Percentiles rank a stretch among this genome's conserved stretches.
phyloP scores from a whole-genome alignment of 2,888 invertebrate species.

The Aphelenchoides bicaudatus region DNA sequence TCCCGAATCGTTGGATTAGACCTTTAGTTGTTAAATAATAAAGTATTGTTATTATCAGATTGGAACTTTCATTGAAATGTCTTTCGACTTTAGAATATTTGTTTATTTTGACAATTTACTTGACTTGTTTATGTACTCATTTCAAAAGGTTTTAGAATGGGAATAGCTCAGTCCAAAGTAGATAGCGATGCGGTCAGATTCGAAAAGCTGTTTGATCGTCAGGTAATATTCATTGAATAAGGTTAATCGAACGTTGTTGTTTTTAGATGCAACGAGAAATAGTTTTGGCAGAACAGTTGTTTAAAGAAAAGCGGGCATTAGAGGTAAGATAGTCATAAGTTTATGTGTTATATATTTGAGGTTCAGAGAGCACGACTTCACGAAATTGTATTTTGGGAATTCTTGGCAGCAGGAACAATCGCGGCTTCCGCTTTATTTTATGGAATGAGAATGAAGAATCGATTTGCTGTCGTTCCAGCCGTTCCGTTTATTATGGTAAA shows the following conservation, averaged over 20 bases:
- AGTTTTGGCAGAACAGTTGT: neutral
- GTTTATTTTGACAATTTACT: no score
- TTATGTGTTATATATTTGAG: no score
- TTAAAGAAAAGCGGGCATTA: neutral
- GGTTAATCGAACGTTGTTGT: neutral
- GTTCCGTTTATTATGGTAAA: slow-evolving; percentile 46
- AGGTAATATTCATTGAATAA: slow-evolving; percentile 3
- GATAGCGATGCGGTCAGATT: neutral
- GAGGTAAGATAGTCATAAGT: no score
- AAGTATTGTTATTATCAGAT: no score
- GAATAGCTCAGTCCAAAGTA: neutral
- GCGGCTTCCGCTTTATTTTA: slow-evolving; percentile 32
- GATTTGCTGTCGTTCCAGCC: slow-evolving; percentile 37
- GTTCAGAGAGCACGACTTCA: slow-evolving; percentile 34
- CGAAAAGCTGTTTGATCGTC: neutral
- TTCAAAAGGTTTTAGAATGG: neutral
- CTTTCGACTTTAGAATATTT: neutral
- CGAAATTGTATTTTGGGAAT: slow-evolving; percentile 40
- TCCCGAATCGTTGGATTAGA: slow-evolving; percentile 16
- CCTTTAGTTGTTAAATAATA: neutral
- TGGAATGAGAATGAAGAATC: slow-evolving; percentile 29
- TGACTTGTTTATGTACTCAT: neutral
- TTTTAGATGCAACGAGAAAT: slow-evolving; percentile 16
- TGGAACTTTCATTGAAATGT: neutral
- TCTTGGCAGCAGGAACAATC: slow-evolving; percentile 38